phyloP scores from a whole-genome alignment of 2,113 vertebrate species.

The Ciconia boyciana region DNA sequence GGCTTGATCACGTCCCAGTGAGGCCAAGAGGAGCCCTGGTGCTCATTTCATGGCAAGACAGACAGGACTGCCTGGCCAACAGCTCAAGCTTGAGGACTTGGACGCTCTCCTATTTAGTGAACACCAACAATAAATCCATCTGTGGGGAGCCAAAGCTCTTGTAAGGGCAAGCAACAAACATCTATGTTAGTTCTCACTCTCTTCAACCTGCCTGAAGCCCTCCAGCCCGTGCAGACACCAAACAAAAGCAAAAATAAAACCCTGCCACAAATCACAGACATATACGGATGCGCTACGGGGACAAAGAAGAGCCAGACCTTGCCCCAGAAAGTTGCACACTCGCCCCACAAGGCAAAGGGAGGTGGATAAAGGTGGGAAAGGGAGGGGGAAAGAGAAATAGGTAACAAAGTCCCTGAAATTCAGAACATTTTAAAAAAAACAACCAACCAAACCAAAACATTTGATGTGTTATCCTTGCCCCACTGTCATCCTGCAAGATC shows the following conservation, averaged over 20 bases:
- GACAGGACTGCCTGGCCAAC: not conserved
- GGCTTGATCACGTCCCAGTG: not conserved
- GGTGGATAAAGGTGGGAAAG: not conserved
- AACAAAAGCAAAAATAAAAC: not conserved
- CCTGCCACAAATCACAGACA: not conserved
- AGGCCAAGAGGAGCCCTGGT: not conserved
- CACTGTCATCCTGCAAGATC: not conserved
- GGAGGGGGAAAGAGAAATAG: not conserved
- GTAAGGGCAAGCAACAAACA: not conserved
- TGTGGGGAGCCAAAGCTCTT: not conserved
- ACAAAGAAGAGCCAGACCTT: not conserved
- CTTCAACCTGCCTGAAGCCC: not conserved
- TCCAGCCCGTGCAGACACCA: not conserved
- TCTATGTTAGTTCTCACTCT: not conserved
- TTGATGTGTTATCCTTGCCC: not conserved
- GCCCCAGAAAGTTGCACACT: fast-evolving
- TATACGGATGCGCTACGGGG: fast-evolving
- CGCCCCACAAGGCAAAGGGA: not conserved
- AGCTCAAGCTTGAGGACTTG: not conserved
- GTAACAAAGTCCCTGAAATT: not conserved
- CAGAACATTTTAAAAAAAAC: not conserved
- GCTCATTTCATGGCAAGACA: not conserved
- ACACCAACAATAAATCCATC: not conserved
- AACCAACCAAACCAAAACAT: not conserved
- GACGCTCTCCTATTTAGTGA: not conserved